A percentile compares a stretch with the other conserved stretches of the same genome.
phyloP scores from a whole-genome alignment of 2,888 invertebrate species.

The Acanthopleura granulata region DNA sequence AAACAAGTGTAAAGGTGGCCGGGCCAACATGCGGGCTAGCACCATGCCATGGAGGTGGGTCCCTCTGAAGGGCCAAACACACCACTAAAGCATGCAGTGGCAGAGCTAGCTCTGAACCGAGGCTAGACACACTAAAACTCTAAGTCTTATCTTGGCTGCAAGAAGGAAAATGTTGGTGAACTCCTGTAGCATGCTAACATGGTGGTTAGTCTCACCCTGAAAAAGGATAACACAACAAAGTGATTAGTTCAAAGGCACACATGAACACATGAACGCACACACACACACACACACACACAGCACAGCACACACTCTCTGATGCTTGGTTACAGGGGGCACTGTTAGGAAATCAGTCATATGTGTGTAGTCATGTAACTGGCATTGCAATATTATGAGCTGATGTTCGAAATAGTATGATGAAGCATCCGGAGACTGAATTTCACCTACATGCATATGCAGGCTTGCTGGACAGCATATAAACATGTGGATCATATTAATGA shows the following conservation, averaged over 20 bases:
- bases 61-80: not conserved
- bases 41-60: constrained; percentile 17
- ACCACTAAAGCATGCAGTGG: constrained; percentile 21
- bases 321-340: too few species aligned
- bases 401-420: too few species aligned
- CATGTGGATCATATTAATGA: too few species aligned
- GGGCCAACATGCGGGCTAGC: too few species aligned
- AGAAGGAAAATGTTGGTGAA: not conserved
- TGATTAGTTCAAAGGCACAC: constrained; percentile 30
- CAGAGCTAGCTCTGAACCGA: constrained; percentile 17
- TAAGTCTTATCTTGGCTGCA: constrained; percentile 22
- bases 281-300: constrained; percentile 20
- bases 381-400: too few species aligned
- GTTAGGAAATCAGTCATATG: too few species aligned
- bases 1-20: too few species aligned
- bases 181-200: constrained; percentile 19
- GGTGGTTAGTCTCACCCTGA: constrained; percentile 27
- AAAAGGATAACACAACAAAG: constrained; percentile 17
- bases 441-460: too few species aligned
- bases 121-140: constrained; percentile 18
- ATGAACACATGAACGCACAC: not conserved
- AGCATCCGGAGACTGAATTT: too few species aligned
- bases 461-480: too few species aligned
- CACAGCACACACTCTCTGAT: too few species aligned
- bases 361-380: too few species aligned